These are phyloP conservation scores for Limnodromus scolopaceus DNA, from an alignment of 2,797 vertebrate species.

Conservation along the genomic window DNA sequence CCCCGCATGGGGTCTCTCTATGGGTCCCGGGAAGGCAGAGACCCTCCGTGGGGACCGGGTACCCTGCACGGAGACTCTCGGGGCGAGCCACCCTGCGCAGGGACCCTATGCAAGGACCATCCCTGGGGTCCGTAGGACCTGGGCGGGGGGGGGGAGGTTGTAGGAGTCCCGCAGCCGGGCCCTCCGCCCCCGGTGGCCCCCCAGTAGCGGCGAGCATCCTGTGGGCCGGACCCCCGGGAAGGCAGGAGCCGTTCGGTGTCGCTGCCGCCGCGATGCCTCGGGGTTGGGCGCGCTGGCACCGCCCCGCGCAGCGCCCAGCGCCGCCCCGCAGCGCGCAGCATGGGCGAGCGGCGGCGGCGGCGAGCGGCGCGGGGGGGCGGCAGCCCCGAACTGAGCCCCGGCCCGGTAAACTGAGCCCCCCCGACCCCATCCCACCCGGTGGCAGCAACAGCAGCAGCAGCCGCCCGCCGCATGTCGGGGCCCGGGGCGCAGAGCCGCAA, in stretches of 20 bases:
- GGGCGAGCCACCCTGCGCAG: neutral
- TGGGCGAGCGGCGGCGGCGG: neutral
- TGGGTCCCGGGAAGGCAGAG: no score
- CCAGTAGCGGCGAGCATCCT: neutral
- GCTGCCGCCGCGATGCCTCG: neutral
- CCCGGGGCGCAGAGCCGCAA: conserved; percentile 21
- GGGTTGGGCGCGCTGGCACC: neutral
- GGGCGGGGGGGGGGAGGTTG: no score
- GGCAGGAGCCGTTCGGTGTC: neutral
- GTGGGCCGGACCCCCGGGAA: neutral
- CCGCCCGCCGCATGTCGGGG: neutral
- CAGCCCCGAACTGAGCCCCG: neutral
- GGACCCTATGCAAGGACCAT: neutral
- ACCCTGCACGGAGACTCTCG: neutral
- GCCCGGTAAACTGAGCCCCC: neutral
- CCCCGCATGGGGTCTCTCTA: no score
- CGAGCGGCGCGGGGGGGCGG: neutral
- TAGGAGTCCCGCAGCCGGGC: neutral
- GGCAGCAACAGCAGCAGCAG: neutral
- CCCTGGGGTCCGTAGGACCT: no score
- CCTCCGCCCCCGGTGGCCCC: neutral
- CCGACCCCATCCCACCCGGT: neutral
- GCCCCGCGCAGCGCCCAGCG: conserved; percentile 22
- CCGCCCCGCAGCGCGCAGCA: neutral
- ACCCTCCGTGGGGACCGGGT: neutral